Base-by-base conservation (phyloP, 2,888 invertebrate species). In the Pollenia labialis region DNA sequence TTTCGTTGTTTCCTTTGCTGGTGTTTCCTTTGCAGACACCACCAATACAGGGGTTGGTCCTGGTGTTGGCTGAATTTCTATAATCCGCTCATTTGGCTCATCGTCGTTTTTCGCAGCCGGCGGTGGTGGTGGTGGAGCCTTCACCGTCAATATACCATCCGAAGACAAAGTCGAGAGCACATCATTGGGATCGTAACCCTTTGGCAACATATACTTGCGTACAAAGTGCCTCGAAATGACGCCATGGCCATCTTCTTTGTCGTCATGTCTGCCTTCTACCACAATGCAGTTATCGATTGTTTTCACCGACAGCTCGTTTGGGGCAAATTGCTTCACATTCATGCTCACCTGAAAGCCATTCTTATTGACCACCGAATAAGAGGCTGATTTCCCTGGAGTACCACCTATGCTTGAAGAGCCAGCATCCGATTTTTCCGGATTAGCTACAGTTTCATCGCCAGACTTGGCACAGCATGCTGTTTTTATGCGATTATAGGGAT, bases 171-270 rank as follows among this genome's bases (percentile, higher is more conserved):
- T 95, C 81, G 97, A 97, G 77, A 95, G 94, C 4, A 98, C 95
- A 89, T 96, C 95, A 7, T 95, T 95, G 4, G 96, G 94, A 83
- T 97, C 96, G 89, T 95, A 95, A 58, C 95, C 95, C 58, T 95
- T 93, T 6, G 96, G 96, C n/a, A 97, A 92, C 89, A 95, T 93
- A 91, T 96, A 96, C 82, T 94, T 94, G 81, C 97, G 95, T 4
- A 95, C 94, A 92, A 98, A 97, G 92, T 97, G 97, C 56, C 97
- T 94, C 9, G 97, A 96, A 84, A 98, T 96, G 91, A 93, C 96
- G 0, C 97, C 97, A 89, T 96, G 96, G 60, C 95, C 95, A 89
- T 97, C 96, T 58, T 95, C 94, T 87, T 95, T 95, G 89, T 96
- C 96, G 90, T 96, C 96, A 90, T 96, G 96, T 90, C 95, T 96